Evolutionary conservation across 2,888 invertebrate species (phyloP).

Genomic region (Ganaspis brasiliensis): DNA sequence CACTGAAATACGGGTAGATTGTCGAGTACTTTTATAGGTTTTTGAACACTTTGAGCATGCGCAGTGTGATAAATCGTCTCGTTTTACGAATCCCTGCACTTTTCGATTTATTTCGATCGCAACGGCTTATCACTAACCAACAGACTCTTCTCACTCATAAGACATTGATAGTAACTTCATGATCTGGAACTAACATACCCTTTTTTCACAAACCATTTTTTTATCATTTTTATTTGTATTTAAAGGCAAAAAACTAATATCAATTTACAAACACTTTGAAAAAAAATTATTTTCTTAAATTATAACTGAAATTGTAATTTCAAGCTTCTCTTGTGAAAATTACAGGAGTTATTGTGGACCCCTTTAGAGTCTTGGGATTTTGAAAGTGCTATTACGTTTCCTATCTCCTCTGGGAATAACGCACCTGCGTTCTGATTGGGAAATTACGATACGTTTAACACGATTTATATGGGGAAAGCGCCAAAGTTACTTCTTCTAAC

Average conservation of each 20-base stretch:
- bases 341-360: background rate
- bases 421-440: slow-evolving; percentile 73
- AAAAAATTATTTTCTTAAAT: background rate
- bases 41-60: slow-evolving; percentile 69
- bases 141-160: slow-evolving; percentile 66
- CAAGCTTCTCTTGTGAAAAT: background rate
- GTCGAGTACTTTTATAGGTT: slow-evolving; percentile 72
- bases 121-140: slow-evolving; percentile 72
- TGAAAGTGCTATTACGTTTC: slow-evolving; percentile 37
- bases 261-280: too few relatives aligned
- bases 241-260: too few relatives aligned
- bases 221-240: background rate
- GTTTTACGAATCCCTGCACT: slow-evolving; percentile 77
- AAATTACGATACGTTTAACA: slow-evolving; percentile 42
- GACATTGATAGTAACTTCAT: slow-evolving; percentile 61
- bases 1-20: slow-evolving; percentile 72
- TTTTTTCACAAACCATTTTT: background rate
- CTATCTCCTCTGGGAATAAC: slow-evolving; percentile 55
- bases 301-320: background rate
- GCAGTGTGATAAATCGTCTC: slow-evolving; percentile 64
- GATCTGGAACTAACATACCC: slow-evolving; percentile 70
- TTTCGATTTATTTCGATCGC: slow-evolving; percentile 76
- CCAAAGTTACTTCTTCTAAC: slow-evolving; percentile 1
- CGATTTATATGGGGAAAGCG: slow-evolving; percentile 4
- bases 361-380: slow-evolving; percentile 1